These are phyloP conservation scores for Oryzias woworae DNA, from an alignment of 2,113 vertebrate species.

Conservation along the genomic window DNA sequence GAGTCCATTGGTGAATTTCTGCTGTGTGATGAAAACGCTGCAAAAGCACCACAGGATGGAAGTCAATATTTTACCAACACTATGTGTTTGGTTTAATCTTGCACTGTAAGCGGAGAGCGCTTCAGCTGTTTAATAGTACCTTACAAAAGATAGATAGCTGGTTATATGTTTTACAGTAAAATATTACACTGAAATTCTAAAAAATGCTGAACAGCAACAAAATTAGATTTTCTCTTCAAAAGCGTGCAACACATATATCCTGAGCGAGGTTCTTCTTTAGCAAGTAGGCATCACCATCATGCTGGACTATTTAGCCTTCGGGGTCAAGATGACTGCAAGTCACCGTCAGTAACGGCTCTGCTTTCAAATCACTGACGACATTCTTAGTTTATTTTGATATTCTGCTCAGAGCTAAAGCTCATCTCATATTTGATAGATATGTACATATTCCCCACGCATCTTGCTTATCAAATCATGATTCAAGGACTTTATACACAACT, in stretches of 20 bases:
- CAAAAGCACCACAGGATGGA: constrained; percentile 39
- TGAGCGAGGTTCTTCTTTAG: not conserved
- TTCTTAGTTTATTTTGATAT: too few relatives aligned
- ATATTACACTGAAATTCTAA: constrained; percentile 12
- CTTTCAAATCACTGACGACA: constrained; percentile 1
- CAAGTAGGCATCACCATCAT: too few relatives aligned
- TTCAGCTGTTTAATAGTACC: constrained; percentile 31
- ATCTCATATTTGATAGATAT: too few relatives aligned
- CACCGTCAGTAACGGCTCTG: constrained; percentile 28
- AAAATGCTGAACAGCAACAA: constrained; percentile 8
- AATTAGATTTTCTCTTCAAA: constrained; percentile 7
- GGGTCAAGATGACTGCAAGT: constrained; percentile 31
- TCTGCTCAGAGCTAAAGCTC: too few relatives aligned
- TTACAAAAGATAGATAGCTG: not conserved
- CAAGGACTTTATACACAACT: too few relatives aligned
- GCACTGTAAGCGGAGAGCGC: constrained; percentile 18
- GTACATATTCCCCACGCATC: too few relatives aligned
- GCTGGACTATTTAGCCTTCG: not conserved
- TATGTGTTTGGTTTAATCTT: constrained; percentile 47
- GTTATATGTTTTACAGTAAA: not conserved
- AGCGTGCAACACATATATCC: not conserved
- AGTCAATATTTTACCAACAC: constrained; percentile 57
- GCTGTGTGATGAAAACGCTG: constrained; percentile 36
- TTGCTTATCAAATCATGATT: too few relatives aligned
- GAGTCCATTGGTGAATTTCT: constrained; percentile 45